phyloP scores from a whole-genome alignment of 2,113 vertebrate species.

The Paraplagusia blochii region DNA sequence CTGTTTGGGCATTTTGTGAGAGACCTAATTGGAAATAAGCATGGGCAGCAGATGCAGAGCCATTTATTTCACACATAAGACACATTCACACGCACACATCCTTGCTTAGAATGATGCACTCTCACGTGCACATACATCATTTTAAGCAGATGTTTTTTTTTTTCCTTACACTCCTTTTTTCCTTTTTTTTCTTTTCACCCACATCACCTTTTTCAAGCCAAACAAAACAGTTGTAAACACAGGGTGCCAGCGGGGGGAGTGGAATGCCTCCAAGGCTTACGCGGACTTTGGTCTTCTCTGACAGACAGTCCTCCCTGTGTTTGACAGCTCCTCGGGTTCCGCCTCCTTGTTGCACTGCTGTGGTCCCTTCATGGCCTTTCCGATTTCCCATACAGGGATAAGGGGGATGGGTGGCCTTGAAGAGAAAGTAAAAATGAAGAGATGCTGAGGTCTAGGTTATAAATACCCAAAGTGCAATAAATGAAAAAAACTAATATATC shows the following conservation, averaged over 20 bases:
- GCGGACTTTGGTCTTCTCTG: constrained; percentile 63
- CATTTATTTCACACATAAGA: constrained; percentile 41
- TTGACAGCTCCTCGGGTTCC: constrained; percentile 69
- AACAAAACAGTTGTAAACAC: constrained; percentile 76
- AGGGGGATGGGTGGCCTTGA: constrained; percentile 40
- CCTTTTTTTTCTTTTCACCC: constrained; percentile 47
- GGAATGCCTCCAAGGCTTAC: constrained; percentile 73
- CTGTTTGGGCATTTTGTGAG: constrained; percentile 51
- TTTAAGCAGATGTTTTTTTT: constrained; percentile 61
- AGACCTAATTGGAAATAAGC: constrained; percentile 67
- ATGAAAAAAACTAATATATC: not conserved
- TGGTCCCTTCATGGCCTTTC: constrained; percentile 60
- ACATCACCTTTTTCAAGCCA: constrained; percentile 73
- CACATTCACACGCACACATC: not conserved
- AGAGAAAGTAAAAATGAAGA: constrained; percentile 33
- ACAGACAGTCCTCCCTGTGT: constrained; percentile 67
- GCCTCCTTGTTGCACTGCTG: constrained; percentile 56
- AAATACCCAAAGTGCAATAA: constrained; percentile 15
- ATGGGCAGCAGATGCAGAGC: constrained; percentile 52
- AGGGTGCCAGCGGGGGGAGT: constrained; percentile 65
- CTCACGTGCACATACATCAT: constrained; percentile 19
- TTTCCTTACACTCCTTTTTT: constrained; percentile 13
- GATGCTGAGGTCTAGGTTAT: constrained; percentile 48
- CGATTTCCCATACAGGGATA: constrained; percentile 44
- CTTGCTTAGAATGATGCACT: not conserved